Evolutionary conservation across 1,140 invertebrate genomes (phyloP), one percentile per base, ranked within the genome.

Genomic region (Gryllus bimaculatus): DNA sequence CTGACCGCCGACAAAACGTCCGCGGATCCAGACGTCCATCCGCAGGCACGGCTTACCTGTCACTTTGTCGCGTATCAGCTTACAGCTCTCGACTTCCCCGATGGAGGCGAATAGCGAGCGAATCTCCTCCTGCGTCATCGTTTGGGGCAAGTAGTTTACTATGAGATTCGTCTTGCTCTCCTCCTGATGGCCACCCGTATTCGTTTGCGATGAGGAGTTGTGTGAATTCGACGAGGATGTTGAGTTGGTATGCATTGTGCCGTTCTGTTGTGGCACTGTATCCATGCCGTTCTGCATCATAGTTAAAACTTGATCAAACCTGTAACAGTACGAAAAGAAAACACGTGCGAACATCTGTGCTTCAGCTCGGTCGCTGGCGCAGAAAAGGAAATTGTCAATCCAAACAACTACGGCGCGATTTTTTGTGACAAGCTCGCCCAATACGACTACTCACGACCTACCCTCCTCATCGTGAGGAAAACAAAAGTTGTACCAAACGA

Each of bases 121-220:
- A 81, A 99, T 98, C 86, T 99, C 98, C 86, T 99, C 98, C 88
- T 99, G 98, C 47, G 96, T 98, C 98, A 99, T 99, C 79, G 95
- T 98, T 88, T 99, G 98, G 76, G 98, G 98, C 84, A 99, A 90
- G 87, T 99, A 99, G 87, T 99, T 99, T 82, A 99, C 98, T 85
- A 99, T 99, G 81, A 99, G 91, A 89, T 99, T 99, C 77, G 96
- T 98, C 89, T 98, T 98, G 81, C 94, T 95, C 87, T 97, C 96
- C 88, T 96, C 95, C 82, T 92, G 90, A 82, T 91, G 90, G 79
- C 88, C 89, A 39, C 86, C 86, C 83, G 92, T 89, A 80, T 84
- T 85, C 15, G 83, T 83, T 81, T 84, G 84, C 73, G 84, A 83
- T 13, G 85, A 84, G 13, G 85, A 84, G 66, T 84, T 84, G 80